Evolutionary conservation across 2,797 vertebrate genomes (phyloP).

Genomic region (Chiroxiphia lanceolata): DNA sequence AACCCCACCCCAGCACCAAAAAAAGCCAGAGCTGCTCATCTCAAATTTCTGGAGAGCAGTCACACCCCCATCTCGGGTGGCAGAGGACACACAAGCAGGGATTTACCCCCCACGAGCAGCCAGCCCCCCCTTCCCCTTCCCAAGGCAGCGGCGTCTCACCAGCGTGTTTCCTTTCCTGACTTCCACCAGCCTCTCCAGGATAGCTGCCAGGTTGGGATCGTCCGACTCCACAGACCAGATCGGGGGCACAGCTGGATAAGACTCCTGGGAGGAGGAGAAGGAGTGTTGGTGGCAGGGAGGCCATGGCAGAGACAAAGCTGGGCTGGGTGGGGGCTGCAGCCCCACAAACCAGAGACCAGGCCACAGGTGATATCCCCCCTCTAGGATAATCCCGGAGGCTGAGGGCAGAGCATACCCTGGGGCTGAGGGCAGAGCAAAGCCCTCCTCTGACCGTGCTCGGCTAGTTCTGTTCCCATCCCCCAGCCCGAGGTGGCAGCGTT

Average conservation of each 20-base stretch:
- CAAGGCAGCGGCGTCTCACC: slow-evolving; percentile 71
- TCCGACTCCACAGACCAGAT: slow-evolving; percentile 99
- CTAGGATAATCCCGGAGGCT: neutral
- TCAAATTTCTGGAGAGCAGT: neutral
- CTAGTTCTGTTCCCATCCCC: neutral
- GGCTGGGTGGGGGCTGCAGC: neutral
- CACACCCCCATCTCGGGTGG: accelerated
- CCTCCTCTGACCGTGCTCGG: accelerated
- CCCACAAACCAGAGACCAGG: accelerated
- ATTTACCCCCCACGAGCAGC: accelerated
- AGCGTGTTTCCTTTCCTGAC: slow-evolving; percentile 93
- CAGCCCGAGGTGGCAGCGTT: accelerated
- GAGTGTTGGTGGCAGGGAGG: neutral
- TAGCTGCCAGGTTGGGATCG: slow-evolving; percentile 93
- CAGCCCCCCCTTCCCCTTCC: no score
- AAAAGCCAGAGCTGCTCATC: neutral
- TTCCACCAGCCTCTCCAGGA: slow-evolving; percentile 93
- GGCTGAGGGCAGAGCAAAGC: neutral
- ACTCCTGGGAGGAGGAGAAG: slow-evolving; percentile 78
- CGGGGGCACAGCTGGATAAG: slow-evolving; percentile 90
- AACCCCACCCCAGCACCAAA: neutral
- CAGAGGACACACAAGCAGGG: neutral
- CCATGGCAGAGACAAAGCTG: accelerated
- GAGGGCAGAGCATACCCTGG: neutral
- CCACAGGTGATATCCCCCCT: accelerated